Conservation (phyloP, 1,140 invertebrate genomes). For the Bombyx mori region ASM3026992v2 NC_085119.1:9301001-9301500, state of each 20-base stretch:
- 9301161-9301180: no score
- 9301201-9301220: no score
- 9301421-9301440: slow-evolving; percentile 70
- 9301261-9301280: slow-evolving; percentile 96
- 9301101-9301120: no score
- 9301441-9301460: slow-evolving; percentile 80
- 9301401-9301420: slow-evolving; percentile 83
- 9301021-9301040: no score
- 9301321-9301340: slow-evolving; percentile 98
- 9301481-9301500: slow-evolving; percentile 78
- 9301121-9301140: no score
- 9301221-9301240: no score
- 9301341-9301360: slow-evolving; percentile 83
- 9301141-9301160: no score
- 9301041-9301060: no score
- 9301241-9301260: slow-evolving; percentile 90
- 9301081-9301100: no score
- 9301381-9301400: slow-evolving; percentile 29
- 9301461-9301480: slow-evolving; percentile 77
- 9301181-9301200: no score
- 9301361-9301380: slow-evolving; percentile 27
- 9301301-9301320: slow-evolving; percentile 95
- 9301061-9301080: no score
- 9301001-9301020: background rate
- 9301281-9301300: slow-evolving; percentile 99